Percentiles rank a stretch among this genome's conserved stretches.
These are phyloP conservation scores for Tachuris rubrigastra DNA, from an alignment of 2,113 vertebrate species.

Conservation along the genomic window DNA sequence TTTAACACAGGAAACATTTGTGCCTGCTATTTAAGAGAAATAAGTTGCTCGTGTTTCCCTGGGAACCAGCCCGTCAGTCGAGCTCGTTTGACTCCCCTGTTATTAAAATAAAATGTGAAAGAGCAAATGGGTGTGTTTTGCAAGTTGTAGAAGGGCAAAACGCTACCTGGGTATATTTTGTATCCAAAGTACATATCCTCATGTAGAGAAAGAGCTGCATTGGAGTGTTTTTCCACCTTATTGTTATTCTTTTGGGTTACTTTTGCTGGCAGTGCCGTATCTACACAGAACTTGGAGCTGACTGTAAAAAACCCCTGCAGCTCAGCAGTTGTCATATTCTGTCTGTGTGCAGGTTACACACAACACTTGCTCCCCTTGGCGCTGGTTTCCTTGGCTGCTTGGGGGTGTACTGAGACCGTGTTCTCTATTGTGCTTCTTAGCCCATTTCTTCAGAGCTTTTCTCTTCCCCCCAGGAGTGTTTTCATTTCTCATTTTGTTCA, in stretches of 20 bases:
- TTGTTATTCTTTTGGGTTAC: not conserved
- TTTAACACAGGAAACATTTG: slow-evolving; percentile 33
- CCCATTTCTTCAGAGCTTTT: not conserved
- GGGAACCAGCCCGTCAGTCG: slow-evolving; percentile 36
- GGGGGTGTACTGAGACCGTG: rapidly evolving
- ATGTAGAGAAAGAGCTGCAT: not conserved
- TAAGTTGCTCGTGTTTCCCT: slow-evolving; percentile 58
- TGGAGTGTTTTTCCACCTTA: not conserved
- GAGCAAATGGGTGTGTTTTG: not conserved
- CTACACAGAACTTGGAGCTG: not conserved
- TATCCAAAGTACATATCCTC: not conserved
- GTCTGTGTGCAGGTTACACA: not conserved
- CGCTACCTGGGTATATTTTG: not conserved
- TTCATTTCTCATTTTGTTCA: not conserved
- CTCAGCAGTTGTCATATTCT: not conserved
- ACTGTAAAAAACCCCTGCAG: not conserved
- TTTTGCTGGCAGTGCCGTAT: not conserved
- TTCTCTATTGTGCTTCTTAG: not conserved
- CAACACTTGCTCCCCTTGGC: not conserved
- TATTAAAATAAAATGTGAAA: slow-evolving; percentile 38
- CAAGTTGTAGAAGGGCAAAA: not conserved
- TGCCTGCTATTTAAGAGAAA: slow-evolving; percentile 49
- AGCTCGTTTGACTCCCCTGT: not conserved
- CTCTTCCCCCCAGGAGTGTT: not conserved
- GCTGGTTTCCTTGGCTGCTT: not conserved